Base-by-base conservation (phyloP, 2,797 vertebrate species). In the Poecilia gillii region DNA sequence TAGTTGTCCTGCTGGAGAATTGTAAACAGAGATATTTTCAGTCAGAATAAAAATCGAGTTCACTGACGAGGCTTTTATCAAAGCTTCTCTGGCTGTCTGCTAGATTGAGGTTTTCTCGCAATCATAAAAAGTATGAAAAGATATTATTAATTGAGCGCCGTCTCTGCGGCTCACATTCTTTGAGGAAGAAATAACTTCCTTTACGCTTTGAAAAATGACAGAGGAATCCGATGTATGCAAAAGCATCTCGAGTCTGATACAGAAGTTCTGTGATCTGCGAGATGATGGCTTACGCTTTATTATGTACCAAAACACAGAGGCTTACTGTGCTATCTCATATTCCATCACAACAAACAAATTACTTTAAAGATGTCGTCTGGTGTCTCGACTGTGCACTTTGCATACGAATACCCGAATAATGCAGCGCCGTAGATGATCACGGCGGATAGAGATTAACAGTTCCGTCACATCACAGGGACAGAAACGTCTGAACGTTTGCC, bases 141-240 rank as follows among this genome's bases (percentile, higher is more conserved):
- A 80, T 16, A 45, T 75, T 85, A 81, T 82, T 72, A 85, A 64
- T 80, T 49, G 4, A 76, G 84, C 28, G 3, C 62, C 55, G 74
- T 78, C 46, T 81, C 74, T 39, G 51, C 74, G 49, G 74, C 72
- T 78, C 46, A 39, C 77, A 76, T 53, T 51, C 77, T 85, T 51
- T 72, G 11, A 47, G 62, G 41, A 73, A 80, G 74, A 88, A 81
- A 85, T 77, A 84, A 81, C 84, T 82, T 90, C 82, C 85, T 71
- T 82, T 76, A 41, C 43, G 31, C 80, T 86, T 87, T 85, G 55
- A 64, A 88, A 87, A 89, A 89, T 85, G 86, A 88, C 83, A 85
- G 80, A 88, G 86, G 75, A 84, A 79, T 77, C 16, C 59, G 45
- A 31, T 80, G 74, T 86, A 88, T 84, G 78, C 82, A 77, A 68